A percentile compares a stretch with the other conserved stretches of the same genome.
Conservation (phyloP, 2,888 invertebrate species). For the Microchrysa polita region DNA sequence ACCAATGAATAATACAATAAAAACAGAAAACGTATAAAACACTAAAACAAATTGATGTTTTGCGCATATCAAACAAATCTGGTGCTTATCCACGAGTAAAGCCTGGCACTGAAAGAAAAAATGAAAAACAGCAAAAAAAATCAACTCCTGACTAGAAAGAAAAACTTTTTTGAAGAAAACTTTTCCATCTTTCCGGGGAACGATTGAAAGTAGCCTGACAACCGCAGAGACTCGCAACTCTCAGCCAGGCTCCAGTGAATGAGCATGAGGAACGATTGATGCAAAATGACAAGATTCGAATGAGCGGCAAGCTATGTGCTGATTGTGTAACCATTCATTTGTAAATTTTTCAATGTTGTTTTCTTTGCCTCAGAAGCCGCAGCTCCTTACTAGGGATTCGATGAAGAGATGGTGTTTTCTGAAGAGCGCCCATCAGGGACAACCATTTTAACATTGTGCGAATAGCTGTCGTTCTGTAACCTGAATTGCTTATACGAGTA, state of each 20-base stretch:
- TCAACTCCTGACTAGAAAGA: not conserved
- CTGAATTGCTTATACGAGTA: too few relatives aligned
- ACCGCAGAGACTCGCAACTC: not conserved
- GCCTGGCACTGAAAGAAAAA: too few relatives aligned
- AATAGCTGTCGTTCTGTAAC: too few relatives aligned
- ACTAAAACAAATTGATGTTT: not conserved
- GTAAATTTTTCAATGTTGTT: slow-evolving; percentile 28
- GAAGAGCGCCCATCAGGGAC: too few relatives aligned
- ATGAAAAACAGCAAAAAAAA: not conserved
- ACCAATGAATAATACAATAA: not conserved
- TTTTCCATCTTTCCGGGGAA: not conserved
- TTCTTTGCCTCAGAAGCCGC: slow-evolving; percentile 6
- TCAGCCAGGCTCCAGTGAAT: too few relatives aligned
- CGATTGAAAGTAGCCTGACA: not conserved
- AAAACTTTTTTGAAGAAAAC: not conserved
- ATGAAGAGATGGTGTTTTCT: too few relatives aligned
- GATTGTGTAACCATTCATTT: slow-evolving; percentile 24
- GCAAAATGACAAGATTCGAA: not conserved
- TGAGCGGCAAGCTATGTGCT: not conserved
- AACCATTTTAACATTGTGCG: too few relatives aligned
- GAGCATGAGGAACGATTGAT: too few relatives aligned
- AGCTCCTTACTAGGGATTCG: not conserved
- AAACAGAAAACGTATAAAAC: not conserved
- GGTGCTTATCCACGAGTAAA: not conserved
- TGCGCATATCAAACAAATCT: slow-evolving; percentile 5